phyloP scores from a whole-genome alignment of 1,140 invertebrate species.

The Ectropis grisescens region DNA sequence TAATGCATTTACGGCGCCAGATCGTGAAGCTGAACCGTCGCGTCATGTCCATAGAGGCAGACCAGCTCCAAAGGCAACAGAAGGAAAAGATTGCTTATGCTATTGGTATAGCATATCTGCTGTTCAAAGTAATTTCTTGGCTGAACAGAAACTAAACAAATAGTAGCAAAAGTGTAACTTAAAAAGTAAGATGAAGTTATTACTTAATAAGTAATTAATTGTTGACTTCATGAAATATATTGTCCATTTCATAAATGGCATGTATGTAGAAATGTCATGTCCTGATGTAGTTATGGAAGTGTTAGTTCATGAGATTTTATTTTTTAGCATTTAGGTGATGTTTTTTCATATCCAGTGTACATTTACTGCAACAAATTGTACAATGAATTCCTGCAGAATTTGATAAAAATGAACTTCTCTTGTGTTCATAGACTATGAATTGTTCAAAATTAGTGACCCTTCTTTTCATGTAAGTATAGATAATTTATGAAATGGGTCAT shows the following conservation, averaged over 20 bases:
- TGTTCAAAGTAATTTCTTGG: slow-evolving; percentile 89
- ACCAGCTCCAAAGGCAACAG: slow-evolving; percentile 83
- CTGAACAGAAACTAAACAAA: slow-evolving; percentile 75
- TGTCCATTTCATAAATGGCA: slow-evolving; percentile 19
- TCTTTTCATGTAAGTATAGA: slow-evolving; percentile 29
- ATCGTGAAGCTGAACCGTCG: slow-evolving; percentile 88
- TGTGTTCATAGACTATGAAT: slow-evolving; percentile 29
- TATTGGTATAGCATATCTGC: slow-evolving; percentile 84
- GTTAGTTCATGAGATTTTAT: slow-evolving; percentile 24
- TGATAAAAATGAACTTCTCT: slow-evolving; percentile 3
- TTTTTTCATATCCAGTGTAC: slow-evolving; percentile 36
- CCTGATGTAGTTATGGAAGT: slow-evolving; percentile 24
- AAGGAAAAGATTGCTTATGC: slow-evolving; percentile 86
- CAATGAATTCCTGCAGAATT: slow-evolving; percentile 22
- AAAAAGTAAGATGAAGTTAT: slow-evolving; percentile 47
- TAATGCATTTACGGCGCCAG: slow-evolving; percentile 85
- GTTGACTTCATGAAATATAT: slow-evolving; percentile 42
- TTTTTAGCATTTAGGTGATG: slow-evolving; percentile 39
- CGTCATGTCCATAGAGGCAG: slow-evolving; percentile 86
- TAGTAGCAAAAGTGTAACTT: slow-evolving; percentile 15
- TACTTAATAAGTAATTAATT: slow-evolving; percentile 18
- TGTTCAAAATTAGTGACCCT: slow-evolving; percentile 25
- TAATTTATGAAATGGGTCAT: no score
- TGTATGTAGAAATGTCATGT: slow-evolving; percentile 17
- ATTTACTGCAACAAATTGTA: slow-evolving; percentile 37